Base-by-base conservation (phyloP, 1,140 invertebrate species). In the Globodera ellingtonae region DNA sequence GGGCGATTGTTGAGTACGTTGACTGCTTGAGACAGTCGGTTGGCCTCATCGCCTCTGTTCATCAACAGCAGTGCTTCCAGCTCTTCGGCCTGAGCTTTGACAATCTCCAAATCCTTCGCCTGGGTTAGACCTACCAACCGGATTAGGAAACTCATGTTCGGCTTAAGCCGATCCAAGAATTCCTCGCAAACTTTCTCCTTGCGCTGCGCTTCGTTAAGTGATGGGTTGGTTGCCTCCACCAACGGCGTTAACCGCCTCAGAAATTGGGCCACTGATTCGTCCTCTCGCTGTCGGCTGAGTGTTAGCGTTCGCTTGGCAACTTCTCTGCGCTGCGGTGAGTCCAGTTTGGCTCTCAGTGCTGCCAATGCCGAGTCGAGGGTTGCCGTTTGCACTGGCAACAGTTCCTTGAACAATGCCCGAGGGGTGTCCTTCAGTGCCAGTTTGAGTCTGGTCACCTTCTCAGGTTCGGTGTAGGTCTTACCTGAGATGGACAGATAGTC, bases 141-240 rank as follows among this genome's bases (percentile, higher is more conserved):
- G 21, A 72, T 72, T 15, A 72, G n/a, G n/a, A 72, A 72, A 24
- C 70, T 52, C 10, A 72, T n/a, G n/a, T 72, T 72, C 6, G 70
- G 70, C 21, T 24, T 72, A 24, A 72, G 18, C 6, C 70, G 24
- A n/a, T 72, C 70, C 50, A 72, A 24, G 21, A 72, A 72, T 21
- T 72, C 70, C 70, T 72, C 70, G 44, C 70, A 72, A 24, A 72
- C 21, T 35, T 72, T 72, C n/a, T 72, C 70, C 21, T 72, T 72
- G 46, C 70, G 46, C 15, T 6, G 6, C 5, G 18, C 50, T 6
- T n/a, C 70, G 18, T 15, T 72, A 5, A 48, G 21, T 8, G 71
- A 72, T 8, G 35, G 8, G 21, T 72, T 72, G 6, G 52, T 24
- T 46, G 52, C 4, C 8, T 72, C 71, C 4, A 72, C 35, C 7